phyloP scores from a whole-genome alignment of 2,797 vertebrate genomes.

The Dendrocincla fuliginosa region DNA sequence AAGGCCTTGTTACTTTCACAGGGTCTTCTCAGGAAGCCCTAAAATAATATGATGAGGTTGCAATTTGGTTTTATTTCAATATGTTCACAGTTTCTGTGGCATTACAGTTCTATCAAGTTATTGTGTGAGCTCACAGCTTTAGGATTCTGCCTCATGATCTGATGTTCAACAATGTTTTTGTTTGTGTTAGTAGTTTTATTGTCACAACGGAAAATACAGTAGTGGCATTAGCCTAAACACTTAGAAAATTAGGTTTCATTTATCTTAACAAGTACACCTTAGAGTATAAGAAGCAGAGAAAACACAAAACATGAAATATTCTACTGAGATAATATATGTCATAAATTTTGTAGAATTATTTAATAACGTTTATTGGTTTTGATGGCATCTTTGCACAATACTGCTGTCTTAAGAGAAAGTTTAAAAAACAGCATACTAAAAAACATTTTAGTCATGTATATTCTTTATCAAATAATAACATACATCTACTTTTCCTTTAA shows the following conservation, averaged over 20 bases:
- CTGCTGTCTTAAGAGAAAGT: conserved; percentile 34
- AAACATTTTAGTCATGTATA: conserved; percentile 43
- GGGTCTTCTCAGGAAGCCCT: background rate
- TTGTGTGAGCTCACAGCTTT: background rate
- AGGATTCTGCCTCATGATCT: background rate
- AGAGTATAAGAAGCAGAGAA: conserved; percentile 4
- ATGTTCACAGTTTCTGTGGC: background rate
- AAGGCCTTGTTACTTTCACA: background rate
- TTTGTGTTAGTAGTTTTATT: background rate
- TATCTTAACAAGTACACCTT: conserved; percentile 12
- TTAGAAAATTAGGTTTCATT: conserved; percentile 28
- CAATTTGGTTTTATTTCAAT: background rate
- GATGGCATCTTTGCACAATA: conserved; percentile 21
- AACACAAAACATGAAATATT: conserved; percentile 33
- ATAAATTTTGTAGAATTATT: conserved; percentile 63
- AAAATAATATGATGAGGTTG: background rate
- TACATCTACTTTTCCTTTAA: background rate
- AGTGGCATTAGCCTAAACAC: conserved; percentile 31
- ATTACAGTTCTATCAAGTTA: background rate
- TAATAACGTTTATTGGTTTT: conserved; percentile 46
- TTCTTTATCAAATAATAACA: conserved; percentile 35
- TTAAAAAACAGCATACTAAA: background rate
- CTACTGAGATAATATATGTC: conserved; percentile 28
- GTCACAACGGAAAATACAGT: background rate
- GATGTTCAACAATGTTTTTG: background rate